Evolutionary conservation across 2,113 vertebrate species (phyloP), one percentile per base, ranked within the genome.

Genomic region (Phalacrocorax aristotelis): DNA sequence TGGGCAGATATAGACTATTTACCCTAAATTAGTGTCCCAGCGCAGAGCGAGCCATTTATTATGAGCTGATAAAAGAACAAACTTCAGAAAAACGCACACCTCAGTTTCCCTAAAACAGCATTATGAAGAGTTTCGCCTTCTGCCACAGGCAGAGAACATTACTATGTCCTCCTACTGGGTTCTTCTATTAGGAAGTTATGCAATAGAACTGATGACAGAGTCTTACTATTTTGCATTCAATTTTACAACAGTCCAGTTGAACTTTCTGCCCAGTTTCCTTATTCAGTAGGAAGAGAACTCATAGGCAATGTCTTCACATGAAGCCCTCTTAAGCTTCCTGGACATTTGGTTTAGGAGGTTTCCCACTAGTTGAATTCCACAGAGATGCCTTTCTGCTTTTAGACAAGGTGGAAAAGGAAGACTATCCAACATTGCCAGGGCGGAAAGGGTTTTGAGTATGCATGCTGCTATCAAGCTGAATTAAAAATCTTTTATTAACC

Each of bases 251-350:
- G 26, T 19, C 51, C 44, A 17, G 19, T 30, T 26, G 14, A 72
- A 10, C 10, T 54, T 87, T 72, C 44, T 52, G 4, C 7, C 27
- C 12, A 17, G 9, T 77, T 49, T 60, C 25, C 44, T 70, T 44
- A 18, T 10, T 18, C 72, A 52, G 9, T 3, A 55, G 14, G 10
- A 62, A 32, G 57, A 25, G 1, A 48, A 42, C 12, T 71, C 30
- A 11, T 4, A 15, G 23, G 20, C 64, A 30, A 8, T 9, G 0
- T 2, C 34, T 15, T 23, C n/a, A 27, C 5, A 0, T 6, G 9
- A 18, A 55, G 15, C 20, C 15, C 19, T 76, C 34, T 64, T 21
- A 44, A 66, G 4, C 27, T 38, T 8, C 34, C 66, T 49, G 26
- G 11, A 9, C 5, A 0, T 10, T 23, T 44, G 52, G 2, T 48